Percentiles rank a stretch among this genome's conserved stretches.
These are phyloP conservation scores for Drosophila melanosoma DNA, from an alignment of 2,888 invertebrate species.

Conservation along the genomic window DNA sequence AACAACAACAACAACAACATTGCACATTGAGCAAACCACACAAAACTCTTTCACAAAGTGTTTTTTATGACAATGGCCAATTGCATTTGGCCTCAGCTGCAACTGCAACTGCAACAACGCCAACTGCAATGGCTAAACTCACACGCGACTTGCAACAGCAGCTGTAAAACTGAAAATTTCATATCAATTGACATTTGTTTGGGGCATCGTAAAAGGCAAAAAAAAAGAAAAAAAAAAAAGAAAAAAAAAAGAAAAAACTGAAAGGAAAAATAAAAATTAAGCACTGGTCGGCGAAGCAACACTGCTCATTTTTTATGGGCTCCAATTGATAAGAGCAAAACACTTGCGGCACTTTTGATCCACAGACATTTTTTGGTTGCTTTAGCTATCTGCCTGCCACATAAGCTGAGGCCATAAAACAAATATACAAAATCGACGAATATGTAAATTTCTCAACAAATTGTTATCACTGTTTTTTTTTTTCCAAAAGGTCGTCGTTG, in stretches of 20 bases:
- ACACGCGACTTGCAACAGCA: conserved; percentile 69
- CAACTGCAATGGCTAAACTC: conserved; percentile 40
- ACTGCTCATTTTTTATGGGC: conserved; percentile 61
- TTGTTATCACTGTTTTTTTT: conserved; percentile 38
- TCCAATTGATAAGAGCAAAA: conserved; percentile 50
- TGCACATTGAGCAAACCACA: conserved; percentile 33
- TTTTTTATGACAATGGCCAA: conserved; percentile 81
- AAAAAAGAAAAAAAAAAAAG: conserved; percentile 11
- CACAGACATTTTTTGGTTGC: conserved; percentile 10
- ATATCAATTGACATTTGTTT: conserved; percentile 80
- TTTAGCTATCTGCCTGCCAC: conserved; percentile 17
- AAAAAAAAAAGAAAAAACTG: too few species aligned
- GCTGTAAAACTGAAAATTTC: conserved; percentile 74
- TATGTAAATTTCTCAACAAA: conserved; percentile 46
- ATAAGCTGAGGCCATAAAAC: conserved; percentile 43
- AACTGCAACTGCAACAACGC: conserved; percentile 48
- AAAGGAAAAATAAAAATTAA: conserved; percentile 29
- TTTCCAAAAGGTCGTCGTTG: conserved; percentile 7
- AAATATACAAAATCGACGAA: conserved; percentile 15
- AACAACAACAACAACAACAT: conserved; percentile 20
- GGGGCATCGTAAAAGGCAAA: conserved; percentile 73
- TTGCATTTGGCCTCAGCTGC: conserved; percentile 70
- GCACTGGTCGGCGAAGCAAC: conserved; percentile 38
- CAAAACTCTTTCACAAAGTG: conserved; percentile 81
- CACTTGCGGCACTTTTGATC: conserved; percentile 52